A percentile compares a stretch with the other conserved stretches of the same genome.
Conservation (phyloP, 1,140 invertebrate species). For the Aricia agestis region DNA sequence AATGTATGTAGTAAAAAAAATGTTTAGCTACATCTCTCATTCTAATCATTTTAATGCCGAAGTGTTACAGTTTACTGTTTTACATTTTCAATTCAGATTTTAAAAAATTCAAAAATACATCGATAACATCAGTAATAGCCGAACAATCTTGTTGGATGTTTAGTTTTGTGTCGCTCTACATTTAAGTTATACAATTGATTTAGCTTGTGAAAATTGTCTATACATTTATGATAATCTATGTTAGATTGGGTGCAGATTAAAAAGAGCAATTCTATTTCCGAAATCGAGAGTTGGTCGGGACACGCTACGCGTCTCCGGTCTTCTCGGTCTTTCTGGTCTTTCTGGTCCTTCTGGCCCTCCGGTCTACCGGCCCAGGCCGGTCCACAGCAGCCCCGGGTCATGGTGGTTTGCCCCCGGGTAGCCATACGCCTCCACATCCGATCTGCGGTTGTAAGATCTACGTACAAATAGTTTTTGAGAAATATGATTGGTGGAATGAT, state of each 20-base stretch:
- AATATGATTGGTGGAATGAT: slow-evolving; percentile 25
- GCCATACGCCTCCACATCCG: slow-evolving; percentile 55
- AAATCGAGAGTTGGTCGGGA: neutral
- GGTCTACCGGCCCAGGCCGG: slow-evolving; percentile 63
- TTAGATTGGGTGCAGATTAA: neutral
- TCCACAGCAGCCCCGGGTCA: slow-evolving; percentile 68
- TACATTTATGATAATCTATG: neutral
- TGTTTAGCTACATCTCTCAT: neutral
- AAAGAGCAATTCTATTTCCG: neutral
- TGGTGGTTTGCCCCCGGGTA: slow-evolving; percentile 65
- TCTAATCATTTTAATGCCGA: neutral
- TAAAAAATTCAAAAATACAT: too few species aligned
- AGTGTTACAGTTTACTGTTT: too few species aligned
- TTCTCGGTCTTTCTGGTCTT: neutral
- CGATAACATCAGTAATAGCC: neutral
- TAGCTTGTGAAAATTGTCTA: slow-evolving; percentile 2
- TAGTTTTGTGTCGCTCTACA: neutral
- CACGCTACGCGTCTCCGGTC: neutral
- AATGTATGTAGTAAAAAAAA: too few species aligned
- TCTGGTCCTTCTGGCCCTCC: neutral
- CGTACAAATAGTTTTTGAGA: slow-evolving; percentile 57
- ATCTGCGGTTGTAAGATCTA: slow-evolving; percentile 75
- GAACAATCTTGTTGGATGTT: neutral
- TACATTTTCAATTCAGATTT: too few species aligned
- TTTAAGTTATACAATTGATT: neutral